Conservation (phyloP, 2,113 vertebrate species). For the Hemibagrus wyckioides region DNA sequence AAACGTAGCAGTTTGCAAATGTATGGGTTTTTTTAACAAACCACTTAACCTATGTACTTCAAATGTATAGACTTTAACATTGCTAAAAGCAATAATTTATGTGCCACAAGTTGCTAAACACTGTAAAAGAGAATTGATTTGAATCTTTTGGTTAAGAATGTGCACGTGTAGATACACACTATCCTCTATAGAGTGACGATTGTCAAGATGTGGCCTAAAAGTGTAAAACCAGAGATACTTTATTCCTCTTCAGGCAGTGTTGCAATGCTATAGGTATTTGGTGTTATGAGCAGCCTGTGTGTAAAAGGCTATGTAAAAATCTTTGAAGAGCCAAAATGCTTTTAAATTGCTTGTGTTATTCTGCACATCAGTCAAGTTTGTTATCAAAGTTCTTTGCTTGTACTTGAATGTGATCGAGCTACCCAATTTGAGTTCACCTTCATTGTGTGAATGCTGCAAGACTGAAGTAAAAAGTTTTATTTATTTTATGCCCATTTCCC, state of each 20-base stretch:
- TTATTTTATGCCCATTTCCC: slow-evolving; percentile 66
- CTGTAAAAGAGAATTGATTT: slow-evolving; percentile 73
- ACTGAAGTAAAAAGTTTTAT: slow-evolving; percentile 71
- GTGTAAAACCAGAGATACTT: slow-evolving; percentile 8
- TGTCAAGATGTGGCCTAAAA: slow-evolving; percentile 9
- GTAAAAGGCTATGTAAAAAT: slow-evolving; percentile 34
- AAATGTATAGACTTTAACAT: slow-evolving; percentile 81
- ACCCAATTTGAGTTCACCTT: slow-evolving; percentile 46
- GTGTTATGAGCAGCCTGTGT: slow-evolving; percentile 36
- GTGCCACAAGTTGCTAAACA: slow-evolving; percentile 64
- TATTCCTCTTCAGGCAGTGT: slow-evolving; percentile 34
- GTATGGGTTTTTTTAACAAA: slow-evolving; percentile 65
- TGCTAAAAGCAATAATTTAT: slow-evolving; percentile 96
- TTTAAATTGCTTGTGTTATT: slow-evolving; percentile 10
- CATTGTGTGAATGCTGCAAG: slow-evolving; percentile 42
- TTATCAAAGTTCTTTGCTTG: slow-evolving; percentile 8
- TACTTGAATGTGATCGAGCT: slow-evolving; percentile 52
- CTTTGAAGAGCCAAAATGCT: slow-evolving; percentile 33
- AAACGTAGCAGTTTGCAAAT: slow-evolving; percentile 84
- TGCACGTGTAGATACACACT: neutral
- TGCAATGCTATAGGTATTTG: slow-evolving; percentile 47
- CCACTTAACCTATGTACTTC: slow-evolving; percentile 83
- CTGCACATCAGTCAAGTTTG: slow-evolving; percentile 16
- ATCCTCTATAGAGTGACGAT: neutral
- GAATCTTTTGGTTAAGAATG: slow-evolving; percentile 67